These are phyloP conservation scores for Gobio occitaniae DNA, from an alignment of 2,797 vertebrate species.

Conservation along the genomic window DNA sequence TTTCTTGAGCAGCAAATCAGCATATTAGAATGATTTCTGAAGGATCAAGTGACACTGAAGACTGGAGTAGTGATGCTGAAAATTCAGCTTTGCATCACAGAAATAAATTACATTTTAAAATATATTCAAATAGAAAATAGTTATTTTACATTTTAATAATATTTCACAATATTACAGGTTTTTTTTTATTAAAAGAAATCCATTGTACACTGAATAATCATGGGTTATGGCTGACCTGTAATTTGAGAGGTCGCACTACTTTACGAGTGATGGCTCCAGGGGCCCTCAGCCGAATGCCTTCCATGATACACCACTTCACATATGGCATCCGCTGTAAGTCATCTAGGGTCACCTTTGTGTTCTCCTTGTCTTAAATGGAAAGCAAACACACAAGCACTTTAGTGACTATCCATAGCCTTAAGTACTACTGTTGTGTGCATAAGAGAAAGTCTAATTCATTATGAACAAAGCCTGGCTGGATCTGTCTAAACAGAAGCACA, in stretches of 20 bases:
- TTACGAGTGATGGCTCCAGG: conserved; percentile 82
- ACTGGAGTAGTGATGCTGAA: too few relatives aligned
- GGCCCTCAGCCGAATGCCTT: conserved; percentile 78
- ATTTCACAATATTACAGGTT: too few relatives aligned
- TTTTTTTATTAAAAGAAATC: neutral
- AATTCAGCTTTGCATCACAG: too few relatives aligned
- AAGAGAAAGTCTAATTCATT: neutral
- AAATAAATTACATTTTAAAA: too few relatives aligned
- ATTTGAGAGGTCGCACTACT: conserved; percentile 77
- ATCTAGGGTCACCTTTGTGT: conserved; percentile 71
- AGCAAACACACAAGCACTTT: conserved; percentile 18
- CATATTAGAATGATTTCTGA: too few relatives aligned
- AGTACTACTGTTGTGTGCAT: neutral
- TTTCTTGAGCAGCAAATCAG: too few relatives aligned
- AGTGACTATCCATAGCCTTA: neutral
- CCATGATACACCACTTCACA: conserved; percentile 82
- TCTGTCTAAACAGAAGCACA: neutral
- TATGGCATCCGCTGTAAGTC: conserved; percentile 76
- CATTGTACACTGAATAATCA: neutral
- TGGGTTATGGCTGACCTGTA: conserved; percentile 71
- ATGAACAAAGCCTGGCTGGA: conserved; percentile 1
- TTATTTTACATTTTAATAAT: too few relatives aligned
- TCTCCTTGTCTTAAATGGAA: conserved; percentile 71
- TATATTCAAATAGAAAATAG: too few relatives aligned
- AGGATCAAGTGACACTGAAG: too few relatives aligned